Evolutionary conservation across 2,888 invertebrate species (phyloP), one percentile per base, ranked within the genome.

Genomic region (Micoletzkya japonica): DNA sequence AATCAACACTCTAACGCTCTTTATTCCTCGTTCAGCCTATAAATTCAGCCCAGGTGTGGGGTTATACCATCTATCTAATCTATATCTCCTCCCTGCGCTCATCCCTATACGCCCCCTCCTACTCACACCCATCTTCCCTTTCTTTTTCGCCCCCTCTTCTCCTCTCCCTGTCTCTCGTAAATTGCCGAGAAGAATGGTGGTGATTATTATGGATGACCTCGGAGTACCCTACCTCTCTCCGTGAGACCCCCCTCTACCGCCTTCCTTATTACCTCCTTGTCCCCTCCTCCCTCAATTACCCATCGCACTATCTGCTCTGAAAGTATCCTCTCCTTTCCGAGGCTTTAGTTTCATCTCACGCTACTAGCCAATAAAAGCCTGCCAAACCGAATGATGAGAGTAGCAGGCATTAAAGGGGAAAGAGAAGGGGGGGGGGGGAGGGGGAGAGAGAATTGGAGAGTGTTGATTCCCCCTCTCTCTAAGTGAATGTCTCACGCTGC

Each of bases 401-500:
- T 59, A 34, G n/a, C 39, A 59, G 6, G 17, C 59, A 59, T 39
- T 59, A 30, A 39, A 17, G 39, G 34, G 44, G 39, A 59, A 59
- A 39, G 20, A 59, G 39, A 59, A 59, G 37, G 20, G 58, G 58
- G 24, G 32, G 2, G 24, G 28, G 57, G 2, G 3, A 2, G 54
- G 30, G 26, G 26, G 26, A 26, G 39, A 39, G 39, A 17, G 17
- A 17, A 10, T 17, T 39, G 6, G 32, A 58, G 28, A 39, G 39
- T 26, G 39, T 39, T 59, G 59, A 59, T 59, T 28, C 59, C 44
- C 59, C 44, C 59, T n/a, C n/a, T n/a, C n/a, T n/a, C n/a, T n/a
- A n/a, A n/a, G n/a, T n/a, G n/a, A n/a, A n/a, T n/a, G n/a, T n/a
- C n/a, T n/a, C n/a, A n/a, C n/a, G n/a, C n/a, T n/a, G n/a, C n/a